Conservation (phyloP, 2,113 vertebrate genomes). For the Scomber colias region DNA sequence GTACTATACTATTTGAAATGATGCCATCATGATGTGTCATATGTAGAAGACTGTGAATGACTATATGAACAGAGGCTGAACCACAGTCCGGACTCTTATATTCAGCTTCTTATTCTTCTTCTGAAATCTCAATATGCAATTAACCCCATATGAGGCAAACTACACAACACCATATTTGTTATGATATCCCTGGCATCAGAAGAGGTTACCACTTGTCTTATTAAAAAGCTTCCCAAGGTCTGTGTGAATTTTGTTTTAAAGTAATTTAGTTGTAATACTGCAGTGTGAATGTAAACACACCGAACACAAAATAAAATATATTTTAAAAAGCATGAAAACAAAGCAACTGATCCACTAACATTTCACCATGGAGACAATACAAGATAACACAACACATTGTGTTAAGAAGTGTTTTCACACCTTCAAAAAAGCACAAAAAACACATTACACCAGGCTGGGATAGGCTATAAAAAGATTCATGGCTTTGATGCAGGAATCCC, state of each 20-base stretch:
- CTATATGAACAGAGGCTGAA: background rate
- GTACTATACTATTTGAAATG: background rate
- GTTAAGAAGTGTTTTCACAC: background rate
- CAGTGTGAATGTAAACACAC: background rate
- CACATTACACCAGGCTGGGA: conserved; percentile 1
- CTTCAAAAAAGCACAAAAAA: conserved; percentile 7
- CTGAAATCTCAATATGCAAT: background rate
- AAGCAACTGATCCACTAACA: background rate
- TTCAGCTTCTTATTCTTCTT: too few species aligned
- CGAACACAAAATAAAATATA: background rate
- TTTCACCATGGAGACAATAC: background rate
- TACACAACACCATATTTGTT: background rate
- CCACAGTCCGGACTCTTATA: too few species aligned
- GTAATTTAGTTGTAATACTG: background rate
- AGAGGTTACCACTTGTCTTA: background rate
- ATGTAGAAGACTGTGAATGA: background rate
- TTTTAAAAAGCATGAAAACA: background rate
- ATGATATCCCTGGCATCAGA: background rate
- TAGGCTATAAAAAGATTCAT: conserved; percentile 41
- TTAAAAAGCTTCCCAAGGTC: background rate
- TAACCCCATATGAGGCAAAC: too few species aligned
- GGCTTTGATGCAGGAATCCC: conserved; percentile 57
- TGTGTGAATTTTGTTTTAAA: background rate
- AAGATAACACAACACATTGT: background rate
- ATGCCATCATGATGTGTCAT: conserved; percentile 13